phyloP scores from a whole-genome alignment of 2,888 invertebrate genomes.

The Rhingia campestris region DNA sequence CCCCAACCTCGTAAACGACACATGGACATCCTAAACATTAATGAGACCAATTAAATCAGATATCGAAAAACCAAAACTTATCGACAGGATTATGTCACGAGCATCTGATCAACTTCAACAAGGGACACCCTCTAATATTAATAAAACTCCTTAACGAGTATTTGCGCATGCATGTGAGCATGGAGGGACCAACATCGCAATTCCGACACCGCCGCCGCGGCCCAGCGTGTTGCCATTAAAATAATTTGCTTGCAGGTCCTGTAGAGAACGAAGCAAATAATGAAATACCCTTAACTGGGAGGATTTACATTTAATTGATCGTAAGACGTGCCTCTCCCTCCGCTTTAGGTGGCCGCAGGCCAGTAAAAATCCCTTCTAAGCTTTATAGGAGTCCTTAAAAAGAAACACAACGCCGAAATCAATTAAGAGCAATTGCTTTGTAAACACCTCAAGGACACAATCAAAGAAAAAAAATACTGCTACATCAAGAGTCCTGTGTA shows the following conservation, averaged over 20 bases:
- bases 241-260: constrained; percentile 27
- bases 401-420: constrained; percentile 20
- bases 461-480: constrained; percentile 1
- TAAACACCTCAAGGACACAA: constrained; percentile 8
- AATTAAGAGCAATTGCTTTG: constrained; percentile 20
- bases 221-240: constrained; percentile 2
- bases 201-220: not conserved
- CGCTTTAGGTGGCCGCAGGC: not conserved
- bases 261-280: constrained; percentile 9
- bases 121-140: not conserved
- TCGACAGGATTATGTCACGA: constrained; percentile 5
- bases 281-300: constrained; percentile 33
- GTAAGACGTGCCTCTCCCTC: constrained; percentile 22
- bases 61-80: constrained; percentile 36
- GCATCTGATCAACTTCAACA: constrained; percentile 13
- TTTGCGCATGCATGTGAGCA: not conserved
- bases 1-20: not conserved
- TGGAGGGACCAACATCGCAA: not conserved
- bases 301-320: constrained; percentile 50
- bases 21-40: constrained; percentile 35
- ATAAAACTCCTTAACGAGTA: constrained; percentile 15
- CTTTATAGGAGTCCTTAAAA: constrained; percentile 4
- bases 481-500: constrained; percentile 12
- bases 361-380: not conserved
- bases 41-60: constrained; percentile 43